These are phyloP conservation scores for Strix uralensis DNA, from an alignment of 2,113 vertebrate species.

Conservation along the genomic window DNA sequence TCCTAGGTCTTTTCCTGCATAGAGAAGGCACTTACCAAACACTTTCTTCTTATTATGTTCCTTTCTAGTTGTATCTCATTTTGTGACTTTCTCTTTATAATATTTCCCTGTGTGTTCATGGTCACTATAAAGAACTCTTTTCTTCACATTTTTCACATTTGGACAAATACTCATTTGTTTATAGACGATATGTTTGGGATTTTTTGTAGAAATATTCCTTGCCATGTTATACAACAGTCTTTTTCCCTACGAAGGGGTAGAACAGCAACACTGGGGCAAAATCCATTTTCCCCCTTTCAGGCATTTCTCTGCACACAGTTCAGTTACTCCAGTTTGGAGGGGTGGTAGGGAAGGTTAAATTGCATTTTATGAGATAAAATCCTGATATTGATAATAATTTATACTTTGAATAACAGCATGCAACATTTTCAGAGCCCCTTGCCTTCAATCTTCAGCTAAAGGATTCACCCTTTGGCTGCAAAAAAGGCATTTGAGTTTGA, in stretches of 20 bases:
- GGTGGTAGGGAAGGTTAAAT: background rate
- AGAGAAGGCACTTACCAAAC: conserved; percentile 1
- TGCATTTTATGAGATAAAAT: conserved; percentile 1
- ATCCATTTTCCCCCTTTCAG: background rate
- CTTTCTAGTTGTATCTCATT: background rate
- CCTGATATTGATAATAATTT: background rate
- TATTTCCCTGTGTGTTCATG: background rate
- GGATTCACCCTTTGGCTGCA: background rate
- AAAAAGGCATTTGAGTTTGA: background rate
- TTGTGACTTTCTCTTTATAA: background rate
- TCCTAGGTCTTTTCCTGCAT: background rate
- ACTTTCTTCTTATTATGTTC: background rate
- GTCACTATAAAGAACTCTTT: background rate
- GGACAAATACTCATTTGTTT: background rate
- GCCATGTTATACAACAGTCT: background rate
- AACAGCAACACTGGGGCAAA: background rate
- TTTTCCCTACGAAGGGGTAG: background rate
- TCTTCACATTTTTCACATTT: background rate
- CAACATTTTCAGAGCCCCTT: background rate
- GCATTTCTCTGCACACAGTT: background rate
- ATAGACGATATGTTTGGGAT: background rate
- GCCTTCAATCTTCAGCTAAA: background rate
- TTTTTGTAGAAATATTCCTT: background rate
- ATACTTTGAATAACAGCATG: background rate
- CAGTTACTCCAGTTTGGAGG: background rate